Evolutionary conservation across 2,888 invertebrate species (phyloP), one percentile per base, ranked within the genome.

Genomic region (Patella pellucida): DNA sequence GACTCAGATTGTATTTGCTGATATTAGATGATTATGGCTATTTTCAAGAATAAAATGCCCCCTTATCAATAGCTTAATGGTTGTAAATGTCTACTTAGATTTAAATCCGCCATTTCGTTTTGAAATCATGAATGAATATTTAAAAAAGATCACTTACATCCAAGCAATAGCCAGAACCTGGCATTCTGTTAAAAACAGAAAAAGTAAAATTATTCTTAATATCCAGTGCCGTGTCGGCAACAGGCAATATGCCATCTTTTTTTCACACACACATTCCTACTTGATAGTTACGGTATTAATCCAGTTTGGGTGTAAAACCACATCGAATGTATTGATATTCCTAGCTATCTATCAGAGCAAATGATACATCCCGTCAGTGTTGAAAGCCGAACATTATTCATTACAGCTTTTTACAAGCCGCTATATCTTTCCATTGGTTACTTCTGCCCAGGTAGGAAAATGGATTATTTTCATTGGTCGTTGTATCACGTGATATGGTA

Each of bases 241-340:
- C 56, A 16, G 56, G 56, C 56, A 56, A n/a, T 19, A 56, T 56
- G 56, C 56, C 56, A 56, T 56, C 56, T n/a, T 56, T 56, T 56
- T 16, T n/a, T 56, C 56, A 56, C 56, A 56, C 56, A 56, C 19
- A 56, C 56, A 56, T 56, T 56, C 16, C 56, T 56, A 56, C 56
- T 19, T 19, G n/a, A 56, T 19, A 19, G 19, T 41, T 41, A 41
- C 41, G 41, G 41, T 41, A 56, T 19, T 56, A 56, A 56, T 56
- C 56, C 56, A 19, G 19, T 56, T 56, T 56, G 56, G 19, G 19
- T 19, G 19, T n/a, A 56, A 56, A 56, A 56, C 19, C 56, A 56
- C 56, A 56, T 56, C 19, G 16, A 56, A n/a, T 56, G 56, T 19
- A 56, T 56, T n/a, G 56, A 56, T 56, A 56, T 56, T 56, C 56